These are phyloP conservation scores for Orchestia grillus DNA, from an alignment of 1,140 invertebrate species.

Conservation along the genomic window DNA sequence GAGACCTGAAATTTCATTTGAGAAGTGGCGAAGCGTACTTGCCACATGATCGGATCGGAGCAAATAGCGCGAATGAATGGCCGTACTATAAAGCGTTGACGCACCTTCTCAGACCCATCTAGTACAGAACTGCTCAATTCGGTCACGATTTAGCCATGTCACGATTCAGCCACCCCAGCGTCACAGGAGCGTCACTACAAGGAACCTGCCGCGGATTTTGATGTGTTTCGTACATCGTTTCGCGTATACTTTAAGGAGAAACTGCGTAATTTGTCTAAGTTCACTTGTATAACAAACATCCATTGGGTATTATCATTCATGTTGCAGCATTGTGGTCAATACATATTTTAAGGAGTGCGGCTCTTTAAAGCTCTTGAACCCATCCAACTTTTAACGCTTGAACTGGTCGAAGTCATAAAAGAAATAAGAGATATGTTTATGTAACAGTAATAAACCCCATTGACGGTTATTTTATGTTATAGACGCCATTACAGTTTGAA, in stretches of 20 bases:
- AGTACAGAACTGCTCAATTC: background rate
- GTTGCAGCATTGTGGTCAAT: no score
- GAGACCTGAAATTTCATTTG: no score
- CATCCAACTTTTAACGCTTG: background rate
- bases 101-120: background rate
- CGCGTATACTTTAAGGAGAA: background rate
- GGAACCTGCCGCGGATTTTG: background rate
- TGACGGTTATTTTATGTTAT: constrained; percentile 2
- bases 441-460: background rate
- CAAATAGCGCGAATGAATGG: no score
- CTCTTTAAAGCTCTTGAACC: background rate
- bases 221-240: background rate
- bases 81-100: background rate
- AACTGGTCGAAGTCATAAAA: background rate
- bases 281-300: no score
- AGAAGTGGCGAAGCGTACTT: no score
- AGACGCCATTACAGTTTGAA: background rate
- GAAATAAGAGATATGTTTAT: background rate
- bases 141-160: background rate
- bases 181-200: background rate
- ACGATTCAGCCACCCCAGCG: background rate
- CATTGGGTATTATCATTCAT: no score
- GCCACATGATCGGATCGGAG: no score
- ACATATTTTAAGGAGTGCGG: background rate
- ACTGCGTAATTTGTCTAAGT: background rate